Evolutionary conservation across 1,140 invertebrate species (phyloP), one percentile per base, ranked within the genome.

Genomic region (Hypsibius dujardini): DNA sequence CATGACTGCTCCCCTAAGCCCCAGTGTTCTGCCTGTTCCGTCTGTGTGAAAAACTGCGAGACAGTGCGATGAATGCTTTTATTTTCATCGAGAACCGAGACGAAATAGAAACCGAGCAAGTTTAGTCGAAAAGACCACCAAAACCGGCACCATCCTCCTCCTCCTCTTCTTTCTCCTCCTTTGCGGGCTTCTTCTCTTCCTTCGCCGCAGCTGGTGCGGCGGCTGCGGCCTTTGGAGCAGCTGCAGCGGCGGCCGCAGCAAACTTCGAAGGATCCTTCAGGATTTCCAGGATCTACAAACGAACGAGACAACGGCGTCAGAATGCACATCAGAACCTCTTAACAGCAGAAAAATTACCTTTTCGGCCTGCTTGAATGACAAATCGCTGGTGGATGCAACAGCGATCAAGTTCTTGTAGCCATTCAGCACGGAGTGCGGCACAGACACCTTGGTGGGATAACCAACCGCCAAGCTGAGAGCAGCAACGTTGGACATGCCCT

Each of bases 331-430:
- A 47, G 14, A 71, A 59, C 2, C 71, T 12, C 47, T 70, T 72
- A 62, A 73, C 79, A 87, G 86, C 82, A 90, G 91, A 76, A 92
- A 85, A 81, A 91, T 91, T 80, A 98, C 88, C 78, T 88, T 92
- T 70, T 86, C 83, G 69, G 95, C 95, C 82, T 97, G 88, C 78
- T 90, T 86, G 83, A 99, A 98, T 74, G 89, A 87, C 73, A 96
- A 86, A 62, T 98, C 93, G 73, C 95, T 97, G 75, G 86, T 90
- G 70, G 92, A 91, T 78, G 95, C 94, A 79, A 99, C 83, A 74
- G 95, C 92, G 82, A 99, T 84, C 76, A 98, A 82, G 81, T 95
- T 96, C 85, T 96, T 98, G 85, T 98, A 95, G 71, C 93, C 95
- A 78, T 98, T 96, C 79, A 89, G 88, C 76, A 99, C 87, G 78